Percentiles rank a stretch among this genome's conserved stretches.
Evolutionary conservation across 2,113 vertebrate genomes (phyloP).

Genomic region (Canis aureus): DNA sequence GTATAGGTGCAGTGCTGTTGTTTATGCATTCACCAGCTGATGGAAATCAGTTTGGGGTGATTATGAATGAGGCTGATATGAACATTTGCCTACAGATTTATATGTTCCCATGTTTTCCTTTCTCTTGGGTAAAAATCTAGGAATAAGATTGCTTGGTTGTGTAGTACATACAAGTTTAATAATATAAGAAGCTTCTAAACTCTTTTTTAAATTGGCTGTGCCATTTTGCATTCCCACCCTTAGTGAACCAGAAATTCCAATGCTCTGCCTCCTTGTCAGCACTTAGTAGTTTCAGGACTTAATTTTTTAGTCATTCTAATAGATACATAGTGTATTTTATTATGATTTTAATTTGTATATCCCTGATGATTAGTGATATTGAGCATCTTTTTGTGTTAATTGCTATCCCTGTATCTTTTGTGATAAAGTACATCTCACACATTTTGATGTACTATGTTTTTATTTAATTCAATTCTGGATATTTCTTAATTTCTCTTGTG

Average conservation of each 20-base stretch:
- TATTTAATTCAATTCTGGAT: constrained; percentile 34
- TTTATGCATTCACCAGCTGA: background rate
- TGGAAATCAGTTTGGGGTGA: background rate
- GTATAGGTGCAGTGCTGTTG: background rate
- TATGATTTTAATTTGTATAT: background rate
- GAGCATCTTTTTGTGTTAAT: background rate
- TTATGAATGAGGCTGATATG: background rate
- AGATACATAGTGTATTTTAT: background rate
- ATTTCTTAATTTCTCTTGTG: constrained; percentile 30
- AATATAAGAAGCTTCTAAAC: background rate
- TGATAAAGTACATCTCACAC: background rate
- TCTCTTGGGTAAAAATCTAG: background rate
- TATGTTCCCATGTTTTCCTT: constrained; percentile 2
- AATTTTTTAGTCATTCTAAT: background rate
- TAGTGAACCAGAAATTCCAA: background rate
- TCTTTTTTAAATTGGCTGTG: background rate
- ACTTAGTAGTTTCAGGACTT: constrained; percentile 22
- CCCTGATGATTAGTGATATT: background rate
- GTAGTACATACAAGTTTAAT: background rate
- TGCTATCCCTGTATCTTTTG: background rate
- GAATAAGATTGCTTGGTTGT: background rate
- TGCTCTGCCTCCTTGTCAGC: constrained; percentile 5
- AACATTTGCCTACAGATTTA: constrained; percentile 28
- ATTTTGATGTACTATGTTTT: constrained; percentile 1
- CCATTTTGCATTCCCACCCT: background rate